phyloP scores from a whole-genome alignment of 2,797 vertebrate species.

The Micrastur ruficollis region DNA sequence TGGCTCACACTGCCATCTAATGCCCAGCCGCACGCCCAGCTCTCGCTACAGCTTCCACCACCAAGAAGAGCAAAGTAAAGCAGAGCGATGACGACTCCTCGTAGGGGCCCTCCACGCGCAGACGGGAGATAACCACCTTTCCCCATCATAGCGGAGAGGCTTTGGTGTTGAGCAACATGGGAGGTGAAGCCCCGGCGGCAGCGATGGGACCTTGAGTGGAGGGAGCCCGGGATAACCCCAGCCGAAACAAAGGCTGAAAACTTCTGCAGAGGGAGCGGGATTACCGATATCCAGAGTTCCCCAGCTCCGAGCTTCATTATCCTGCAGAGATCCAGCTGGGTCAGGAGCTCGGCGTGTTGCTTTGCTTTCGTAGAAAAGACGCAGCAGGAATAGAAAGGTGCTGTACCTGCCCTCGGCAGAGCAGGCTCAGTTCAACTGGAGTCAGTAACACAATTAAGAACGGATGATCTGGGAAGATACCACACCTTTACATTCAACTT shows the following conservation, averaged over 20 bases:
- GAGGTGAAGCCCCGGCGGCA: rapidly evolving
- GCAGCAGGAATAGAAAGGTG: background rate
- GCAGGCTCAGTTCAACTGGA: background rate
- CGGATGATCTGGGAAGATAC: rapidly evolving
- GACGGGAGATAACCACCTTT: rapidly evolving
- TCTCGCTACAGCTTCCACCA: rapidly evolving
- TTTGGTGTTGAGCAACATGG: rapidly evolving
- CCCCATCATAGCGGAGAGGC: rapidly evolving
- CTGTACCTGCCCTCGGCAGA: background rate
- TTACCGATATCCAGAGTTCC: background rate
- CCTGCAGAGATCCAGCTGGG: background rate
- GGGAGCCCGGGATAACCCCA: too few relatives aligned
- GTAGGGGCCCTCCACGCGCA: background rate
- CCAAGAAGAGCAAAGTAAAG: rapidly evolving
- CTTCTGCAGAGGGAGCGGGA: rapidly evolving
- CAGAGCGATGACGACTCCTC: rapidly evolving
- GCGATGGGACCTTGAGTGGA: rapidly evolving
- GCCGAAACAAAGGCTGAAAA: background rate
- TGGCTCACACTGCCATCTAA: background rate
- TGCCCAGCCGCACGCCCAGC: background rate
- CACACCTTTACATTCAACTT: background rate
- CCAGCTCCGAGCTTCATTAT: background rate
- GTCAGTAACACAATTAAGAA: rapidly evolving
- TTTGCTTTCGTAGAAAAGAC: background rate
- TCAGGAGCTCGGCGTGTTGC: rapidly evolving